Evolutionary conservation across 2,888 invertebrate genomes (phyloP), one percentile per base, ranked within the genome.

Genomic region (Anthoptus insignis): DNA sequence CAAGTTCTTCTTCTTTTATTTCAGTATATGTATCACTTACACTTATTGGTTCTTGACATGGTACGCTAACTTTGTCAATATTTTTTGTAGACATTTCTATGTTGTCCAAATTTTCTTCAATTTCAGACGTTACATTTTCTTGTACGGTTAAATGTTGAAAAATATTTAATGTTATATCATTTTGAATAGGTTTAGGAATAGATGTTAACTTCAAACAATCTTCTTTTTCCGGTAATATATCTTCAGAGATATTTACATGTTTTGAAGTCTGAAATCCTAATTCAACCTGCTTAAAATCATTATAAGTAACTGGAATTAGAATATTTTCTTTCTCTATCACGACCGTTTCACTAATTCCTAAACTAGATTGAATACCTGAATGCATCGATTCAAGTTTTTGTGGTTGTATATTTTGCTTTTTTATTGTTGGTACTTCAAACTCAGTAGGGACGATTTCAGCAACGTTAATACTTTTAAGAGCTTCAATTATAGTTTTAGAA

Each of bases 1-100:
- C 64, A 8, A 86, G 73, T 37, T 84, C 79, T 68, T 81, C 77
- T 27, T 79, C 74, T 37, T 68, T 78, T 76, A 95, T 94, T 73
- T 91, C 91, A 49, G 84, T 78, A 65, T 89, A 86, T 29, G 93
- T 81, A 86, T 95, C 94, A 32, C 86, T 94, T 0, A 95, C 77
- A 60, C 76, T 64, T 49, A 89, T 64, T 16, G 87, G 75, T 71
- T 77, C 82, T 0, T 76, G 68, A 14, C 81, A 64, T 68, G 87
- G 82, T 67, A 86, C 50, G 29, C 56, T 73, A 50, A 83, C 49
- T 34, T 79, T 72, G 21, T 77, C 75, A 19, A 74, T 69, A 74
- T 81, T 75, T 65, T 77, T 68, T 59, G 75, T 79, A 14, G 61
- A 56, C 29, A 56, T 64, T 24, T 68, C 68, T 53, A 60, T 29